Conservation (phyloP, 2,888 invertebrate genomes). For the Dorcus parallelipipedus region DNA sequence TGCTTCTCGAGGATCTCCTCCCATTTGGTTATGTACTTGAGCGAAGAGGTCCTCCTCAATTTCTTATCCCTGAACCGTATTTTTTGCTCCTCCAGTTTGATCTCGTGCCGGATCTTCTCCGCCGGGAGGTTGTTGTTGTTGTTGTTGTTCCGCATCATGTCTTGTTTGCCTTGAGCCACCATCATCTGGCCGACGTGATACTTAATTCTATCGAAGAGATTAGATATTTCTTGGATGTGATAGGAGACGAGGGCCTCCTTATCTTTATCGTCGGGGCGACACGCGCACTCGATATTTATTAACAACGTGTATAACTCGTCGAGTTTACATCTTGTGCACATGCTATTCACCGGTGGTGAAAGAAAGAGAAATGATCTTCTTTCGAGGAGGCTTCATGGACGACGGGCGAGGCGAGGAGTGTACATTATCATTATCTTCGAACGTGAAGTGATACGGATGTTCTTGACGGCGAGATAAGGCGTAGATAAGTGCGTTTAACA, state of each 20-base stretch:
- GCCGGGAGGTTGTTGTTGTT: neutral
- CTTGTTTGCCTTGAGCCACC: neutral
- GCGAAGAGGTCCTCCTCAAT: conserved; percentile 7
- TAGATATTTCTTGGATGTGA: conserved; percentile 1
- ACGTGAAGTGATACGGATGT: too few species aligned
- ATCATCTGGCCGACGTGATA: neutral
- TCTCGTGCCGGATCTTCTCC: neutral
- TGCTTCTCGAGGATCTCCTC: conserved; percentile 12
- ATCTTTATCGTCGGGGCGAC: too few species aligned
- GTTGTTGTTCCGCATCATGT: neutral
- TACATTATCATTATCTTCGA: too few species aligned
- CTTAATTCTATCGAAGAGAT: neutral
- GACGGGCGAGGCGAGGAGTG: too few species aligned
- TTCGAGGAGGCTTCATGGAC: too few species aligned
- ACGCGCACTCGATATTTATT: too few species aligned
- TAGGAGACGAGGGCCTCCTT: neutral
- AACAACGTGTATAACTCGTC: too few species aligned
- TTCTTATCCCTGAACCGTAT: conserved; percentile 5
- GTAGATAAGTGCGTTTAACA: too few species aligned
- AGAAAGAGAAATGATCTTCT: too few species aligned
- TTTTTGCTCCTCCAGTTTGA: neutral
- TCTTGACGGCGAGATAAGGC: too few species aligned
- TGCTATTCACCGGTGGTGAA: too few species aligned
- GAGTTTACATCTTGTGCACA: too few species aligned
- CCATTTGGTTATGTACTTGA: conserved; percentile 14